Base-by-base conservation (phyloP, 2,888 invertebrate genomes). In the Rhaphigaster nebulosa region DNA sequence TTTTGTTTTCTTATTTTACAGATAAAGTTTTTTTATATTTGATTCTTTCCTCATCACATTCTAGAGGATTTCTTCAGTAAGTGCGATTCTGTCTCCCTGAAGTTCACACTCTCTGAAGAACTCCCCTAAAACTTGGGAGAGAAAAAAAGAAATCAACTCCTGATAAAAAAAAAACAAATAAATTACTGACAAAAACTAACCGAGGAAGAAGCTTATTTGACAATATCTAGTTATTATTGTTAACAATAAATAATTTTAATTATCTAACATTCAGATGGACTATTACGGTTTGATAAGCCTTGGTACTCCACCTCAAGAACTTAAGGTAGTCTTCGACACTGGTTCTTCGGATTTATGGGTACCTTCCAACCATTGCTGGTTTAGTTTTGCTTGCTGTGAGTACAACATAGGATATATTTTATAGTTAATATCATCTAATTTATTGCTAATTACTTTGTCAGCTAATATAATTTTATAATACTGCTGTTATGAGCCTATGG, bases 291-390 rank as follows among this genome's bases (percentile, higher is more conserved):
- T 96, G 3, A 98, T 99, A 93, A 94, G 96, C 0, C 97, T 99
- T 94, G 99, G 99, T 91, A 96, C 95, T 87, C 99, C 99, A 34
- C 96, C 98, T 90, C 99, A 99, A 94, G 95, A 94, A 34, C 99
- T 99, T 94, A 97, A 96, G 93, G 99, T 99, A 92, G 97, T 99
- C 91, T 99, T 99, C 94, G 99, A 99, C 94, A 99, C 99, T 0
- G 99, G 99, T 92, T 99, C 99, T 8, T 98, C 99, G 84, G 99
- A 99, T 94, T 95, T 99, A 90, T 99, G 99, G 99, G 97, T 99
- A 91, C 99, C 99, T 8, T 99, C 99, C 26, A 98, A 98, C 94
- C 97, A 99, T 94, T 99, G 99, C 94, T 95, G 95, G 93, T 97
- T 97, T 90, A 99, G 99, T 94, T 97, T 99, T 93, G 99, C 99